Evolutionary conservation across 2,797 vertebrate genomes (phyloP).

Genomic region (Dipus sagitta): DNA sequence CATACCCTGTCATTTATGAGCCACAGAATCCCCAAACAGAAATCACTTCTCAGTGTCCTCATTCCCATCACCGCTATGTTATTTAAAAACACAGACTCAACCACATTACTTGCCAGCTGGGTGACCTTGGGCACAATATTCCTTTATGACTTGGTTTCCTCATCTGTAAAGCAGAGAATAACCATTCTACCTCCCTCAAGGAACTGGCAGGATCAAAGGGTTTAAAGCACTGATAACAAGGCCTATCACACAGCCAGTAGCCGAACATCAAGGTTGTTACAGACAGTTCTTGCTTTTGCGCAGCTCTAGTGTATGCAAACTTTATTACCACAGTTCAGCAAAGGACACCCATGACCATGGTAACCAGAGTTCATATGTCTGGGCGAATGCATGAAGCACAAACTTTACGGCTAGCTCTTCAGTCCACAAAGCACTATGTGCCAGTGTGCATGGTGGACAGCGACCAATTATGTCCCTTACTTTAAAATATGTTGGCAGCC

Average conservation of each 20-base stretch:
- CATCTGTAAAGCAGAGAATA: neutral
- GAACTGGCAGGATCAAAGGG: neutral
- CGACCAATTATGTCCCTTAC: too few relatives aligned
- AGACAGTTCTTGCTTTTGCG: neutral
- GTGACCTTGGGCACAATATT: neutral
- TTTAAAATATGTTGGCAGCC: too few relatives aligned
- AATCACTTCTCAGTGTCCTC: neutral
- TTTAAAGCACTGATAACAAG: neutral
- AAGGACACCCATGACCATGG: neutral
- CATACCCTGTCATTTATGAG: neutral
- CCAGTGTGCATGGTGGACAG: neutral
- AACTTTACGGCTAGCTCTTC: too few relatives aligned
- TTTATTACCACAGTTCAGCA: neutral
- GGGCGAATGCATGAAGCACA: too few relatives aligned
- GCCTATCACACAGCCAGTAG: neutral
- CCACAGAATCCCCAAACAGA: neutral
- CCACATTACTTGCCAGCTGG: neutral
- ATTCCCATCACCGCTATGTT: neutral
- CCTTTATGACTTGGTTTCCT: neutral
- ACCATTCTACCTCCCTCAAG: neutral
- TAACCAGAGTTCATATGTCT: neutral
- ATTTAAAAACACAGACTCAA: neutral
- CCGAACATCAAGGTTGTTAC: neutral
- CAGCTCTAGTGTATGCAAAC: neutral
- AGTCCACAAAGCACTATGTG: too few relatives aligned